Conservation (phyloP, 2,797 vertebrate species). For the Molossus molossus region DNA sequence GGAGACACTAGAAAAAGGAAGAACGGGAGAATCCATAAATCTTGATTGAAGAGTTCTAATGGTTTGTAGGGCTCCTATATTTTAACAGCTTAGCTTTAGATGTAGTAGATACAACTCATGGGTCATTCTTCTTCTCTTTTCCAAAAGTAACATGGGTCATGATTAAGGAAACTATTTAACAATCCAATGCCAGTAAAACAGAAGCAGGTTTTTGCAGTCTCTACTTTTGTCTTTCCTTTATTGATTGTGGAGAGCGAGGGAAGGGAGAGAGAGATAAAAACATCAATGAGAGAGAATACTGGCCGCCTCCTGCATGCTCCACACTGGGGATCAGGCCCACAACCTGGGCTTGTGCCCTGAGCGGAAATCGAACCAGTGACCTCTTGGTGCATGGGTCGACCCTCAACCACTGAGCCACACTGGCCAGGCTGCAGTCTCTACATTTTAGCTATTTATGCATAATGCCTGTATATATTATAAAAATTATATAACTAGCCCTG, state of each 20-base stretch:
- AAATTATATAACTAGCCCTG: no score
- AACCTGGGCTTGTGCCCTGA: no score
- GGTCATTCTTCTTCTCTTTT: neutral
- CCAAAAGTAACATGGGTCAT: neutral
- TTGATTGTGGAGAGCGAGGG: no score
- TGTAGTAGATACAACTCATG: neutral
- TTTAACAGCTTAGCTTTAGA: neutral
- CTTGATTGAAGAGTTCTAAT: slow-evolving; percentile 2
- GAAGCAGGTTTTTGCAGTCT: neutral
- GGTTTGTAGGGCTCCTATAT: neutral
- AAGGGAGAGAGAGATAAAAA: no score
- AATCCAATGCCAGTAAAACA: neutral
- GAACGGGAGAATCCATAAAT: neutral
- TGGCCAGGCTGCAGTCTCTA: neutral
- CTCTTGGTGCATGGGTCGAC: no score
- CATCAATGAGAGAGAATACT: no score
- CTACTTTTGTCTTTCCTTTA: neutral
- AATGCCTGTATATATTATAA: slow-evolving; percentile 5
- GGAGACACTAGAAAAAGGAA: neutral
- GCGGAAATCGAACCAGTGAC: no score
- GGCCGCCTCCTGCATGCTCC: no score
- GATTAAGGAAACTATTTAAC: slow-evolving; percentile 28
- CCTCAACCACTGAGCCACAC: no score
- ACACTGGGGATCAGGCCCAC: no score
- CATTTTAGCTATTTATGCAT: slow-evolving; percentile 6